Conservation (phyloP, 2,113 vertebrate species). For the Vidua chalybeata region DNA sequence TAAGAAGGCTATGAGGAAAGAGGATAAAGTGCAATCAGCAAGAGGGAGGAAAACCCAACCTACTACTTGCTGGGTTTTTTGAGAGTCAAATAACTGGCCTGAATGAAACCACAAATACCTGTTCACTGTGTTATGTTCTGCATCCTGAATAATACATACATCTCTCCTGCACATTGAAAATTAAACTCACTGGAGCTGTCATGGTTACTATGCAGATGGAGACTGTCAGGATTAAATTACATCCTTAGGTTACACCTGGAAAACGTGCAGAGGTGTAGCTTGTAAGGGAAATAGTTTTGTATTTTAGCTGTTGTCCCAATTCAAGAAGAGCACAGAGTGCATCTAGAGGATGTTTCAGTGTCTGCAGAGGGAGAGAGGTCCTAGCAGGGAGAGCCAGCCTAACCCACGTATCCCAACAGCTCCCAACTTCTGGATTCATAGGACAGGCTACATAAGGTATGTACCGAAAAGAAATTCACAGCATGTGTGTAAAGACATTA, state of each 20-base stretch:
- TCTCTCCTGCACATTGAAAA: background rate
- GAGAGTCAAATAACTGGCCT: slow-evolving; percentile 35
- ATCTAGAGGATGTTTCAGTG: background rate
- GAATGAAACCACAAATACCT: slow-evolving; percentile 12
- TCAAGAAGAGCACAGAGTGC: background rate
- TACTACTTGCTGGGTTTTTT: slow-evolving; percentile 4
- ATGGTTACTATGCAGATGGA: background rate
- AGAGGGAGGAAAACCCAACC: background rate
- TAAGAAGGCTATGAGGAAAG: background rate
- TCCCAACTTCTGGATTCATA: background rate
- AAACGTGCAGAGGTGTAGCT: background rate
- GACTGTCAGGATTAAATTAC: slow-evolving; percentile 18
- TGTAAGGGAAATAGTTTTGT: background rate
- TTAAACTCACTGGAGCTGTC: slow-evolving; percentile 6
- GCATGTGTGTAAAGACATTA: accelerated
- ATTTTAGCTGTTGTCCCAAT: background rate
- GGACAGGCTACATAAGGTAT: accelerated
- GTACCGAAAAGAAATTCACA: background rate
- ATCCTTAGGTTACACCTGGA: background rate
- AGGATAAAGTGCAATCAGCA: slow-evolving; percentile 8
- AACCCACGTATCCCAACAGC: background rate
- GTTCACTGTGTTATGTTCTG: background rate
- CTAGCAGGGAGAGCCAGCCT: background rate
- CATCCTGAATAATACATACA: slow-evolving; percentile 63
- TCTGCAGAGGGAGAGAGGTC: background rate